These are phyloP conservation scores for Anoplopoma fimbria DNA, from an alignment of 2,113 vertebrate genomes.

Conservation along the genomic window DNA sequence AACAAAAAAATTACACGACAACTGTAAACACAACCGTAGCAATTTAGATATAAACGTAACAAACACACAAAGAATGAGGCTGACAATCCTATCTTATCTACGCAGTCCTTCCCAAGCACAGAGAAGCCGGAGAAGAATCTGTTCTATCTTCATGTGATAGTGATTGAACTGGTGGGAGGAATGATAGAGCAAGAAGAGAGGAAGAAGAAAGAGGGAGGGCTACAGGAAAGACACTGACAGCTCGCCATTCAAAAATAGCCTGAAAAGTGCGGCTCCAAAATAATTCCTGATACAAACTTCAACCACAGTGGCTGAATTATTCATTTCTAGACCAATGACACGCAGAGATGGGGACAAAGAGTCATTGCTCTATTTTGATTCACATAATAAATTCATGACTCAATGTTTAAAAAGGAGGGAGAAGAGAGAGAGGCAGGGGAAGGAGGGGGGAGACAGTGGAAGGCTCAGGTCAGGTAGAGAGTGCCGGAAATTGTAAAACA, in stretches of 20 bases:
- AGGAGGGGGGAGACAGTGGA: not conserved
- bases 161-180: constrained; percentile 64
- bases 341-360: constrained; percentile 71
- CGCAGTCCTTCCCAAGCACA: constrained; percentile 60
- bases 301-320: constrained; percentile 75
- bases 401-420: constrained; percentile 58
- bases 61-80: constrained; percentile 9
- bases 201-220: constrained; percentile 61
- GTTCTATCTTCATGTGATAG: constrained; percentile 49
- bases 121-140: constrained; percentile 58
- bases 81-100: constrained; percentile 42
- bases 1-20: constrained; percentile 4
- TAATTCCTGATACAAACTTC: constrained; percentile 76
- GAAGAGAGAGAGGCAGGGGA: constrained; percentile 14
- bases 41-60: constrained; percentile 1
- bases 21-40: not conserved
- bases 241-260: constrained; percentile 70
- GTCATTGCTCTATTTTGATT: constrained; percentile 80
- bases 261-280: constrained; percentile 64
- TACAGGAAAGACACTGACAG: constrained; percentile 69
- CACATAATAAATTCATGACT: constrained; percentile 81
- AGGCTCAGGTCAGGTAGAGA: constrained; percentile 33
- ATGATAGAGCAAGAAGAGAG: constrained; percentile 51
- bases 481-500: constrained; percentile 33
- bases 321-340: constrained; percentile 77